Percentiles rank a stretch among this genome's conserved stretches.
Conservation (phyloP, 2,888 invertebrate genomes). For the Dasypolia templi region DNA sequence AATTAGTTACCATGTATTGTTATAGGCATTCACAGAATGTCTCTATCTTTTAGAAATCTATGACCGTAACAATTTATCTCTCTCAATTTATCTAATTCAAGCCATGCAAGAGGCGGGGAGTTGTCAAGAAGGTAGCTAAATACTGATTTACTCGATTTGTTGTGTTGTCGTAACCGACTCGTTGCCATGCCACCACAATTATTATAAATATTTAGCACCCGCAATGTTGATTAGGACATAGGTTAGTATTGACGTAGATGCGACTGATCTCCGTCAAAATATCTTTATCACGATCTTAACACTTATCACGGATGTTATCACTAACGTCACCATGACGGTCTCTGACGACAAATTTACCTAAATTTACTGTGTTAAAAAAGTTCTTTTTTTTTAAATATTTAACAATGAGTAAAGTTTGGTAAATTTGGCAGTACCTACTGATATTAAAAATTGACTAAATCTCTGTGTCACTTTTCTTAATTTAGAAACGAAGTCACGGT, state of each 20-base stretch:
- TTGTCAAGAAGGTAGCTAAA: constrained; percentile 11
- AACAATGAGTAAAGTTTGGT: no score
- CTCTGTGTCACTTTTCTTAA: not conserved
- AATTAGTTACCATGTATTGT: not conserved
- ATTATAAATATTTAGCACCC: not conserved
- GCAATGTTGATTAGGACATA: no score
- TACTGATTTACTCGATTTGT: not conserved
- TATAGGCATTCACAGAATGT: not conserved
- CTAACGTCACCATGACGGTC: constrained; percentile 19
- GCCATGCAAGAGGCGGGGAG: no score
- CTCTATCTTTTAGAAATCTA: not conserved
- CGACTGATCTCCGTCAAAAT: constrained; percentile 5
- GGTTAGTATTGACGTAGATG: no score
- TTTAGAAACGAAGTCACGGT: constrained; percentile 30
- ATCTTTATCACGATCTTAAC: constrained; percentile 23
- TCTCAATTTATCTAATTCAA: not conserved
- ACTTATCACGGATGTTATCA: constrained; percentile 20
- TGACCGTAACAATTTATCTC: not conserved
- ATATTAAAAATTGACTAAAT: constrained; percentile 1
- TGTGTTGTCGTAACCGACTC: not conserved
- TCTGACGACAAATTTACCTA: constrained; percentile 3
- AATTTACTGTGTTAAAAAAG: no score
- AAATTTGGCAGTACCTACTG: no score
- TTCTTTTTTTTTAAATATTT: no score
- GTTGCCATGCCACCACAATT: constrained; percentile 8